Conservation (phyloP, 2,113 vertebrate genomes). For the Dipodomys ordii region DNA sequence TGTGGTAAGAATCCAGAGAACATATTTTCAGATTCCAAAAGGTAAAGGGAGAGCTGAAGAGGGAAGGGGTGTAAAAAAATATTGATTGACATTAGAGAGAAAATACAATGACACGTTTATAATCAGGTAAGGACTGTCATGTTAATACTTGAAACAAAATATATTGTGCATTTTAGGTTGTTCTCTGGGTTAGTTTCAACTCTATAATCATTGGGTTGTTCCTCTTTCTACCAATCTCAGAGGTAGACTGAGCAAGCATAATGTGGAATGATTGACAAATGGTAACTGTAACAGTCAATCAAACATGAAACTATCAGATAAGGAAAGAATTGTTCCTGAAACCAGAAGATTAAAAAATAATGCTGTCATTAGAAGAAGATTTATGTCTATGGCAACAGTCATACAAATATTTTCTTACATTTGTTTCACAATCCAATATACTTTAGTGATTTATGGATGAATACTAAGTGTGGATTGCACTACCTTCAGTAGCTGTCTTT, state of each 20-base stretch:
- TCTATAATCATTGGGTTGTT: neutral
- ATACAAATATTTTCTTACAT: constrained; percentile 49
- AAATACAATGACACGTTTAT: neutral
- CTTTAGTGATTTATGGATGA: constrained; percentile 58
- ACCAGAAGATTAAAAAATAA: constrained; percentile 34
- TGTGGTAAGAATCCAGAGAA: neutral
- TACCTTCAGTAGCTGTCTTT: constrained; percentile 11
- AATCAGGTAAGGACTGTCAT: neutral
- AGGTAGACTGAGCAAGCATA: neutral
- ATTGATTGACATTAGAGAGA: neutral
- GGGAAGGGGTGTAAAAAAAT: neutral
- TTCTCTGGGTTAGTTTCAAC: neutral
- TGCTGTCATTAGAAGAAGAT: neutral
- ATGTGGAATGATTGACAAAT: constrained; percentile 39
- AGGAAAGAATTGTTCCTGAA: constrained; percentile 25
- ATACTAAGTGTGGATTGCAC: neutral
- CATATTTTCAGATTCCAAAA: neutral
- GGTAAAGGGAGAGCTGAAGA: neutral
- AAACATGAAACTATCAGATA: constrained; percentile 21
- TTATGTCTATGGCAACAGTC: constrained; percentile 14
- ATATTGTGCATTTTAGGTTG: neutral
- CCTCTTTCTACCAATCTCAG: neutral
- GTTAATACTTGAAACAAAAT: neutral
- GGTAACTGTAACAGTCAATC: constrained; percentile 45
- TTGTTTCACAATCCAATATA: constrained; percentile 50